Percentiles rank a stretch among this genome's conserved stretches.
These are phyloP conservation scores for Cervus canadensis DNA, from an alignment of 2,113 vertebrate genomes.

Conservation along the genomic window DNA sequence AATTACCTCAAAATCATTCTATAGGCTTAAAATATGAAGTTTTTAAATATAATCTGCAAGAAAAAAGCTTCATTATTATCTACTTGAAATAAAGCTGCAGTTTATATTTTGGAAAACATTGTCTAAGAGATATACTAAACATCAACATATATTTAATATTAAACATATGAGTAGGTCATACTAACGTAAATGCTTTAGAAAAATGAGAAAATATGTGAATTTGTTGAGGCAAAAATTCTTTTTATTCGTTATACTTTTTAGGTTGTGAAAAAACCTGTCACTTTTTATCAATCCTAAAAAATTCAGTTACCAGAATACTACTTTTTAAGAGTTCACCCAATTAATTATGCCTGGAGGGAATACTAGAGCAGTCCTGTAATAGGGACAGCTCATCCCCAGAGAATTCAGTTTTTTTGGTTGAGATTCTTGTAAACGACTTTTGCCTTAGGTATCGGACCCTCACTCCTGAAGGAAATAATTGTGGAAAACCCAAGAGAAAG, in stretches of 20 bases:
- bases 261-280: background rate
- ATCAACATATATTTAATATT: background rate
- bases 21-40: background rate
- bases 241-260: background rate
- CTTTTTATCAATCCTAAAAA: background rate
- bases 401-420: background rate
- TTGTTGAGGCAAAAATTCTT: background rate
- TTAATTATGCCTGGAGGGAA: slow-evolving; percentile 20
- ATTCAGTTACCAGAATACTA: background rate
- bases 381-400: background rate
- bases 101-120: background rate
- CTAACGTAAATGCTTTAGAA: background rate
- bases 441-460: background rate
- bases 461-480: background rate
- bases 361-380: background rate
- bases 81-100: background rate
- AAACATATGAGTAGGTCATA: background rate
- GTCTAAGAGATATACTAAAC: background rate
- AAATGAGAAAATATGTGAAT: background rate
- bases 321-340: background rate
- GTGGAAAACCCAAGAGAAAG: background rate
- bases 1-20: background rate
- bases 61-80: background rate
- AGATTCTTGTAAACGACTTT: background rate
- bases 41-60: background rate